Conservation (phyloP, 2,888 invertebrate species). For the Patella depressa region DNA sequence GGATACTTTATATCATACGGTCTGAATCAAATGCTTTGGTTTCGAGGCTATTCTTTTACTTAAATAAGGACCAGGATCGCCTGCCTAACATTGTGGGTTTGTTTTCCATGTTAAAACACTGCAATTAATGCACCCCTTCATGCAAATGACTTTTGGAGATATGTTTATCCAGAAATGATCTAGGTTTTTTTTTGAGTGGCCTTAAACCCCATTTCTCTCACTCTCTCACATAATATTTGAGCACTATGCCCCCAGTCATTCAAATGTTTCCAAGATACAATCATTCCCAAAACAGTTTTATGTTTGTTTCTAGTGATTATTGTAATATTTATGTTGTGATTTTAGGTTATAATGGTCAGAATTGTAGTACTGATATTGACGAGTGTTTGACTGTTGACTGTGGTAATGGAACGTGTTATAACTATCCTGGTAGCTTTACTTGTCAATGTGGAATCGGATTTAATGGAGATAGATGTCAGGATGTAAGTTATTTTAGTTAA, state of each 20-base stretch:
- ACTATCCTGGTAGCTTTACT: slow-evolving; percentile 77
- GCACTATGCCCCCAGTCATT: too few relatives aligned
- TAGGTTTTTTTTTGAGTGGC: too few relatives aligned
- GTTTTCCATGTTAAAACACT: neutral
- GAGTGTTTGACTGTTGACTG: slow-evolving; percentile 73
- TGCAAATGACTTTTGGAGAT: too few relatives aligned
- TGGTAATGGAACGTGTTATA: slow-evolving; percentile 82
- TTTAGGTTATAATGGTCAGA: slow-evolving; percentile 76
- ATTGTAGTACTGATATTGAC: slow-evolving; percentile 56
- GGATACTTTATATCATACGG: too few relatives aligned
- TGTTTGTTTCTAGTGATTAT: neutral
- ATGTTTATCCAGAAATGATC: too few relatives aligned
- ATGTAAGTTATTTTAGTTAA: slow-evolving; percentile 27
- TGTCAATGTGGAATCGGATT: slow-evolving; percentile 59
- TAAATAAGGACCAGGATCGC: neutral
- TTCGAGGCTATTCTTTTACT: too few relatives aligned
- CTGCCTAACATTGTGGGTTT: neutral
- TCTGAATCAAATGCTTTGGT: too few relatives aligned
- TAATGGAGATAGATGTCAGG: slow-evolving; percentile 73
- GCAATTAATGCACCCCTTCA: neutral
- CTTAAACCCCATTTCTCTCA: too few relatives aligned
- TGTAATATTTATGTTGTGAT: neutral
- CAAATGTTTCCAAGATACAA: too few relatives aligned
- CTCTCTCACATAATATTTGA: too few relatives aligned
- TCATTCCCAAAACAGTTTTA: too few relatives aligned